These are phyloP conservation scores for Syrrhaptes paradoxus DNA, from an alignment of 2,113 vertebrate species.

Conservation along the genomic window DNA sequence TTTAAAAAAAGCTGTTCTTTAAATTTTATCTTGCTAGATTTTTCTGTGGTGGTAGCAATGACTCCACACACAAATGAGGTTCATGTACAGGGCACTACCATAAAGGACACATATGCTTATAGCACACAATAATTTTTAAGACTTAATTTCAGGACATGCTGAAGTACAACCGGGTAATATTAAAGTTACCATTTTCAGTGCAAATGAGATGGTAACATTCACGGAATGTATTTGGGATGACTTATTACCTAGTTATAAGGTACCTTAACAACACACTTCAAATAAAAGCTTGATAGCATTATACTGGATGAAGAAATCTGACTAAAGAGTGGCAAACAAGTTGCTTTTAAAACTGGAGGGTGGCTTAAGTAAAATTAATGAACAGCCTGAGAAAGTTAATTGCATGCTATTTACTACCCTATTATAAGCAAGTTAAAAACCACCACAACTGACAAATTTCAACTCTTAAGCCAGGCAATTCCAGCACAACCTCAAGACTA, in stretches of 20 bases:
- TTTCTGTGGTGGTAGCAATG: neutral
- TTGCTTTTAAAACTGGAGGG: neutral
- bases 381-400: neutral
- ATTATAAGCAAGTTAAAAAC: neutral
- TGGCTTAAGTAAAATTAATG: neutral
- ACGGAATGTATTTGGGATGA: neutral
- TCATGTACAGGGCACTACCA: neutral
- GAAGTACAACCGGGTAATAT: neutral
- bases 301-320: neutral
- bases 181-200: neutral
- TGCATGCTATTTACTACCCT: neutral
- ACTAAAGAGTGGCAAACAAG: neutral
- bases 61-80: neutral
- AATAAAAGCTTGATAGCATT: neutral
- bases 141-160: neutral
- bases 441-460: fast-evolving
- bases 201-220: neutral
- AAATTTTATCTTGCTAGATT: neutral
- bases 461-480: neutral
- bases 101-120: neutral
- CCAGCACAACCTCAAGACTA: neutral
- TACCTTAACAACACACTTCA: neutral
- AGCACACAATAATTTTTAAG: neutral
- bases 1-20: neutral
- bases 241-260: fast-evolving